These are phyloP conservation scores for Gobius niger DNA, from an alignment of 2,113 vertebrate species.

Conservation along the genomic window DNA sequence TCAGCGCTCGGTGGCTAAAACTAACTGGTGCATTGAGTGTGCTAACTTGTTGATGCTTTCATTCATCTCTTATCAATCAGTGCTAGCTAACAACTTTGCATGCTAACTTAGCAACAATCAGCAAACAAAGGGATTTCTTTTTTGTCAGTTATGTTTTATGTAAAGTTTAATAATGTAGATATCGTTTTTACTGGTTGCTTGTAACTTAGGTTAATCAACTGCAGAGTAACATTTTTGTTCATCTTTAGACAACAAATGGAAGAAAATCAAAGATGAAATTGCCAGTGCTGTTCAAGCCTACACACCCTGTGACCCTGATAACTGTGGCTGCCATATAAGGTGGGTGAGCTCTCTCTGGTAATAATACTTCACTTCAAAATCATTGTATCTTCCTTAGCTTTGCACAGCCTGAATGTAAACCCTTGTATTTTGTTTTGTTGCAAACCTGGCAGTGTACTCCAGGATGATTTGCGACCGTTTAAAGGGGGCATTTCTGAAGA, in stretches of 20 bases:
- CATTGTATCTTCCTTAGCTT: not conserved
- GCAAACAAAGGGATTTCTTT: not conserved
- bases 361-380: not conserved
- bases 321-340: slow-evolving; percentile 90
- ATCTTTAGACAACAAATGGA: slow-evolving; percentile 58
- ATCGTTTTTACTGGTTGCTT: not conserved
- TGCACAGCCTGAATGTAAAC: too few relatives aligned
- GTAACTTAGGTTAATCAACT: too few relatives aligned
- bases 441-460: slow-evolving; percentile 78
- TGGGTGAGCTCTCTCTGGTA: slow-evolving; percentile 30
- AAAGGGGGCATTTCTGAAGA: slow-evolving; percentile 83
- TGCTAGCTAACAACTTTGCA: slow-evolving; percentile 23
- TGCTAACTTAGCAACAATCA: slow-evolving; percentile 2
- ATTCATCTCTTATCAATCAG: slow-evolving; percentile 34
- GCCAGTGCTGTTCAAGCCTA: slow-evolving; percentile 73
- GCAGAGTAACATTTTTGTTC: not conserved
- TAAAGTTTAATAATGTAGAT: not conserved
- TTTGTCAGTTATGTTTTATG: too few relatives aligned
- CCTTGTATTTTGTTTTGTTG: not conserved
- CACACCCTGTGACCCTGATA: slow-evolving; percentile 79
- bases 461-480: slow-evolving; percentile 85
- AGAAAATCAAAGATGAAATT: slow-evolving; percentile 49
- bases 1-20: not conserved
- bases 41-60: slow-evolving; percentile 14
- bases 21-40: not conserved